Evolutionary conservation across 2,113 vertebrate species (phyloP).

Genomic region (Tricholaema leucomelas): DNA sequence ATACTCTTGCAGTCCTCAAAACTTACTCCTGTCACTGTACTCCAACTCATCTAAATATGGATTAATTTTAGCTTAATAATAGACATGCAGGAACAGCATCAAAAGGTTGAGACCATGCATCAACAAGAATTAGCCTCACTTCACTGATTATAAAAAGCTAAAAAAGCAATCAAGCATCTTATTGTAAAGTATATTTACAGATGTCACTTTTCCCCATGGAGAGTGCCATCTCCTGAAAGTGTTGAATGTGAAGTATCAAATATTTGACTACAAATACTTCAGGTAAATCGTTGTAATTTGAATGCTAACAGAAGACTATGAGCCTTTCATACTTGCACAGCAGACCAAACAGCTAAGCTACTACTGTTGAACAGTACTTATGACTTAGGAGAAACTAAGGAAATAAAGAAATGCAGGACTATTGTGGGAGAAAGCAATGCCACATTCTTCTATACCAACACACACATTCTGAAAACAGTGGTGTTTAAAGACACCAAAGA

Average conservation of each 20-base stretch:
- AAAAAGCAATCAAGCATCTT: neutral
- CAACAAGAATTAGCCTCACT: neutral
- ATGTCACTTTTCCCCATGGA: neutral
- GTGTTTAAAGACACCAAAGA: neutral
- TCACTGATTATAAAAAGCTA: neutral
- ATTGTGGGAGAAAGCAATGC: neutral
- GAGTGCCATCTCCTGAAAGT: neutral
- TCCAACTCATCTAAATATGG: neutral
- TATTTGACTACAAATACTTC: neutral
- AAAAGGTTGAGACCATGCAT: neutral
- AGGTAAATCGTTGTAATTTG: neutral
- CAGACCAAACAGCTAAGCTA: neutral
- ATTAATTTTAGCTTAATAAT: neutral
- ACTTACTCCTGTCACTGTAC: neutral
- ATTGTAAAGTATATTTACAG: neutral
- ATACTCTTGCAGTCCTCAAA: neutral
- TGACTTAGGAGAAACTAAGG: neutral
- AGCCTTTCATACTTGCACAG: neutral
- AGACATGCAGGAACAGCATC: neutral
- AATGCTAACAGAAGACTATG: neutral
- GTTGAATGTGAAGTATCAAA: neutral
- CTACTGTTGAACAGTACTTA: neutral
- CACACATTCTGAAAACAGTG: neutral
- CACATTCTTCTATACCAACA: neutral
- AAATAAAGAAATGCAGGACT: neutral